Conservation (phyloP, 2,113 vertebrate species). For the Saguinus midas region DNA sequence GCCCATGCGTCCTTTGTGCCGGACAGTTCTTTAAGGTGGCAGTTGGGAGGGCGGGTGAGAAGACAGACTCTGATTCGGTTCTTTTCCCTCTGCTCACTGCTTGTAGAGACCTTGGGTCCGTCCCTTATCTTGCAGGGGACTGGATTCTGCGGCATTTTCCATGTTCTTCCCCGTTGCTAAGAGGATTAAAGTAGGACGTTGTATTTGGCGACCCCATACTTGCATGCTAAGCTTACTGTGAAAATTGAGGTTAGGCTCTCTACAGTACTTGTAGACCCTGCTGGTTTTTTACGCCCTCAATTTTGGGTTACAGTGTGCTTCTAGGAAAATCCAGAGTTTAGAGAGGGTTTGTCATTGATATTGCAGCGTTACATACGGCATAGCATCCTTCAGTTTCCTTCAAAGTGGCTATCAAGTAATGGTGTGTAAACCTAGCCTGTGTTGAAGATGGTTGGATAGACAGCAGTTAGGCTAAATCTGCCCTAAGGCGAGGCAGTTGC, state of each 20-base stretch:
- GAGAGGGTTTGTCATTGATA: background rate
- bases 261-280: background rate
- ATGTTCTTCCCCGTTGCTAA: background rate
- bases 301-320: background rate
- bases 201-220: background rate
- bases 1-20: background rate
- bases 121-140: background rate
- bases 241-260: background rate
- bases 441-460: background rate
- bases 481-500: slow-evolving; percentile 17
- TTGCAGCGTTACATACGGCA: background rate
- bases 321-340: background rate
- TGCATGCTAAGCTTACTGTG: slow-evolving; percentile 20
- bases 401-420: background rate
- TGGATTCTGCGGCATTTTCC: background rate
- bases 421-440: background rate
- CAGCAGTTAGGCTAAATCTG: background rate
- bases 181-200: slow-evolving; percentile 27
- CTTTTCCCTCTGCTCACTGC: background rate
- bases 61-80: background rate
- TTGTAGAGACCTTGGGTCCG: background rate
- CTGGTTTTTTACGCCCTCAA: background rate
- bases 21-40: background rate
- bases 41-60: background rate
- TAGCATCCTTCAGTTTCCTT: background rate